Base-by-base conservation (phyloP, 2,113 vertebrate genomes). In the Oenanthe melanoleuca region DNA sequence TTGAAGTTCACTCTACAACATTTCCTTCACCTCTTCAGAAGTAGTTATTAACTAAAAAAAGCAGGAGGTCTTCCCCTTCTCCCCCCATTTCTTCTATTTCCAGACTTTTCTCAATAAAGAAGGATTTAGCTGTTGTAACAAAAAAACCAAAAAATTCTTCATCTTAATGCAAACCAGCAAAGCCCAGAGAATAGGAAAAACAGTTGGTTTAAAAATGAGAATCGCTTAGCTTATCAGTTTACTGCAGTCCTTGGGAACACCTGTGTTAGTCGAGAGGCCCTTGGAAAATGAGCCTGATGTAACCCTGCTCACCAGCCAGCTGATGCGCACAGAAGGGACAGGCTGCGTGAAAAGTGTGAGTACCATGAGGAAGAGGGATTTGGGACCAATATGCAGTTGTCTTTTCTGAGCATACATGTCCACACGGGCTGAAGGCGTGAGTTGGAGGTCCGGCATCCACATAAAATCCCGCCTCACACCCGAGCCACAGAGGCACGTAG, bases 261-360 rank as follows among this genome's bases (percentile, higher is more conserved):
- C 9, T 47, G 75, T 70, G 95, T 93, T 99, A 99, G 98, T 99
- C 99, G 42, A 99, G 98, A 77, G 99, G 99, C 93, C 99, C 99
- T 97, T 99, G 99, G 98, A 99, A 99, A 97, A 99, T 99, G 95
- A 99, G 99, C 98, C 99, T 99, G 97, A 99, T 98, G 96, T 98
- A 99, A 88, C 99, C 98, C 92, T 99, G 99, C 97, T 99, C 99
- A 20, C 98, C 98, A 87, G 97, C 98, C 97, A 99, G 98, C 98
- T 99, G 99, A 95, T 99, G 99, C 9, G 99, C 99, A 5, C 99
- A 99, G 97, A 99, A 99, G 5, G 99, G 99, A 78, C 99, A 99
- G 93, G 99, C 99, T 38, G 99, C 99, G 22, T 99, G 99, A 87
- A 99, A 99, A 95, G 99, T 99, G 96, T 99, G 99, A 33, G 99